Evolutionary conservation across 2,113 vertebrate genomes (phyloP).

Genomic region (Apus apus): DNA sequence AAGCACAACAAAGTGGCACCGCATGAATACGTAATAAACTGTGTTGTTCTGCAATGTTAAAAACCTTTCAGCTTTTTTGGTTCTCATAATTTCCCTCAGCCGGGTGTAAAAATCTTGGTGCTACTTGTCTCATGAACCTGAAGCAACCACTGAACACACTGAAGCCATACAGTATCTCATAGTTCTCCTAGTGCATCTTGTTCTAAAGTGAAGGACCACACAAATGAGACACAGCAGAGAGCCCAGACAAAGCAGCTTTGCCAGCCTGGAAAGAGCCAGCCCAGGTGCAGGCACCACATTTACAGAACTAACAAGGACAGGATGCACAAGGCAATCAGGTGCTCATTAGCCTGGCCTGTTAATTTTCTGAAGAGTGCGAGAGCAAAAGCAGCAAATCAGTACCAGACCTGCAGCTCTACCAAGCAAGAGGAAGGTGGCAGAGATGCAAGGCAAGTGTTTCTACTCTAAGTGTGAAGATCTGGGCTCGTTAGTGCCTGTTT

Average conservation of each 20-base stretch:
- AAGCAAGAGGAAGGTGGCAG: not conserved
- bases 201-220: not conserved
- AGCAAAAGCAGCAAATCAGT: not conserved
- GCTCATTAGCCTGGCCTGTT: not conserved
- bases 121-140: not conserved
- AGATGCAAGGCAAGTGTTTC: not conserved
- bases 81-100: not conserved
- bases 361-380: not conserved
- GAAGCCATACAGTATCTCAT: not conserved
- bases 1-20: not conserved
- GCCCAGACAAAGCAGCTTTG: not conserved
- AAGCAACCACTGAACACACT: not conserved
- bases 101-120: not conserved
- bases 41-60: not conserved
- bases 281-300: fast-evolving
- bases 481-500: not conserved
- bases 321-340: not conserved
- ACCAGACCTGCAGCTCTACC: not conserved
- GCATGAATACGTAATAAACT: not conserved
- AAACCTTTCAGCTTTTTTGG: not conserved
- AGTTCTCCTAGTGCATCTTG: not conserved
- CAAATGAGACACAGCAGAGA: not conserved
- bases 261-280: not conserved
- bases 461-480: not conserved
- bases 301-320: not conserved